phyloP scores from a whole-genome alignment of 2,888 invertebrate genomes.

The Meloe dianella region DNA sequence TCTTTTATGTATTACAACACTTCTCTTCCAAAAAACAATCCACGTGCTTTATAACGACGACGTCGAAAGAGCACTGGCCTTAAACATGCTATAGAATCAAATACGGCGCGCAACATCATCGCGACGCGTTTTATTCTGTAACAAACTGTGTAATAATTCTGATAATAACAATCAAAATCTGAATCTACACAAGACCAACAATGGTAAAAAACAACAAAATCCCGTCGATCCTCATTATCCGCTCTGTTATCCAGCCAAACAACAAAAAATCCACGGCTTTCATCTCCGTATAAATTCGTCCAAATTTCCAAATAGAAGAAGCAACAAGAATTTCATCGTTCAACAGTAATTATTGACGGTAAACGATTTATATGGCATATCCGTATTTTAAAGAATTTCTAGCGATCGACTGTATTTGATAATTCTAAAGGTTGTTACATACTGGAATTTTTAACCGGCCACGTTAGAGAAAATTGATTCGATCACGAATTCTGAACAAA shows the following conservation, averaged over 20 bases:
- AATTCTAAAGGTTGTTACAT: not conserved
- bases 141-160: conserved; percentile 10
- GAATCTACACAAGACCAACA: conserved; percentile 22
- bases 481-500: too few species aligned
- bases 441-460: not conserved
- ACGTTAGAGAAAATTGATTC: too few species aligned
- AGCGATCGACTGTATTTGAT: not conserved
- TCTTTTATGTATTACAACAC: not conserved
- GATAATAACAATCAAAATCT: conserved; percentile 32
- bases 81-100: conserved; percentile 40
- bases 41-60: conserved; percentile 42
- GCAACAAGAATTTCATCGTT: not conserved
- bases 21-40: conserved; percentile 34
- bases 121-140: conserved; percentile 37
- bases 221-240: too few species aligned
- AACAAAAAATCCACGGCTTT: too few species aligned
- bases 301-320: not conserved
- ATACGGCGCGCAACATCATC: conserved; percentile 41
- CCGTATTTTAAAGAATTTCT: not conserved
- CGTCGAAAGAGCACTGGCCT: conserved; percentile 45
- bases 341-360: not conserved
- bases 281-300: not conserved
- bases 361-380: not conserved
- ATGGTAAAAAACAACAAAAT: too few species aligned
- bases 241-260: too few species aligned